phyloP scores from a whole-genome alignment of 2,113 vertebrate species.

The Anhinga anhinga region DNA sequence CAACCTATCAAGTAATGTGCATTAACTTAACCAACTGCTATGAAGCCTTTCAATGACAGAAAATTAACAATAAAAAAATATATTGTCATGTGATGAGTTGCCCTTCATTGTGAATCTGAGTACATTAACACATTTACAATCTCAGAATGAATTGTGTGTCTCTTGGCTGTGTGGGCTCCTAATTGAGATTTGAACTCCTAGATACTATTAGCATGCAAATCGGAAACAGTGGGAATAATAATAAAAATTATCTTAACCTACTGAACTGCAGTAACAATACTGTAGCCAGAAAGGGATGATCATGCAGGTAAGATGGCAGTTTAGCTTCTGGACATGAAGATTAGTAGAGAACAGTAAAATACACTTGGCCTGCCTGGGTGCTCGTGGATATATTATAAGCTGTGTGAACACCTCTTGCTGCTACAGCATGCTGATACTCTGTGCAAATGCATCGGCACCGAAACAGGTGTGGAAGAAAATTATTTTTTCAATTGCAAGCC shows the following conservation, averaged over 20 bases:
- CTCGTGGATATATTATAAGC: rapidly evolving
- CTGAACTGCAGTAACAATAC: not conserved
- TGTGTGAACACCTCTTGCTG: not conserved
- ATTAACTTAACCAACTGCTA: not conserved
- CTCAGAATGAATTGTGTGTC: not conserved
- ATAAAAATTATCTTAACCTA: conserved; percentile 4
- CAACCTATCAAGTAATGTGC: not conserved
- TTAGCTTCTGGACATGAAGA: not conserved
- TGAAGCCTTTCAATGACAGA: not conserved
- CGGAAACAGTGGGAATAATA: conserved; percentile 9
- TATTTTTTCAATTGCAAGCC: not conserved
- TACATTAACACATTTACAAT: not conserved
- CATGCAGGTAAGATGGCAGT: not conserved
- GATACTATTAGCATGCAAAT: conserved; percentile 29
- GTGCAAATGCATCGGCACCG: not conserved
- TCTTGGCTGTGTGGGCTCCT: conserved; percentile 13
- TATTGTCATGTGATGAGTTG: not conserved
- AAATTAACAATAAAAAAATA: not conserved
- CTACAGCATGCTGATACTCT: not conserved
- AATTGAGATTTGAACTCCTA: conserved; percentile 14
- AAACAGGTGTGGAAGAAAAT: not conserved
- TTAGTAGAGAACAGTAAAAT: not conserved
- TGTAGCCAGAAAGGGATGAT: not conserved
- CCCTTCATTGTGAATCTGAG: not conserved
- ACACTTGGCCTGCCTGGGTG: not conserved